Evolutionary conservation across 2,797 vertebrate genomes (phyloP).

Genomic region (Emys orbicularis): DNA sequence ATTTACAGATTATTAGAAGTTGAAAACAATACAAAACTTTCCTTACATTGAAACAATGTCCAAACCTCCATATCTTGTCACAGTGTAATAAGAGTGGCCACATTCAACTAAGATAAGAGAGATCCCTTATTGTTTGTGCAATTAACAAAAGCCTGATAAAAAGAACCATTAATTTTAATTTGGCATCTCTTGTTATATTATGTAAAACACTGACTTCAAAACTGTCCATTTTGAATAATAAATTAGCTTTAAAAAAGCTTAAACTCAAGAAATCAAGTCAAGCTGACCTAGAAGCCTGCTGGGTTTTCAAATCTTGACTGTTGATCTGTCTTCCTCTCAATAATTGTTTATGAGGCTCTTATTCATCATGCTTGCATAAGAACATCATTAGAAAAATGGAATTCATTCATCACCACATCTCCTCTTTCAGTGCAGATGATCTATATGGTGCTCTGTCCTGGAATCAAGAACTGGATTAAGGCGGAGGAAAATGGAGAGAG

Average conservation of each 20-base stretch:
- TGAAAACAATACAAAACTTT: not conserved
- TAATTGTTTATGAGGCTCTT: constrained; percentile 51
- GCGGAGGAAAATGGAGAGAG: not conserved
- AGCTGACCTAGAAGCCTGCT: not conserved
- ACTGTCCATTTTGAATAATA: not conserved
- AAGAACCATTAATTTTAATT: not conserved
- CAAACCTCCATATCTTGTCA: fast-evolving
- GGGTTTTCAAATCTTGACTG: not conserved
- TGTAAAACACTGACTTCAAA: not conserved
- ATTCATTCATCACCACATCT: constrained; percentile 30
- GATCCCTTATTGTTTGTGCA: not conserved
- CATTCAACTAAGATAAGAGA: not conserved
- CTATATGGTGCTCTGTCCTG: constrained; percentile 15
- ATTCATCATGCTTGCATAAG: constrained; percentile 25
- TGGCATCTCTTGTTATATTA: not conserved
- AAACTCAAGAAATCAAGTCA: not conserved
- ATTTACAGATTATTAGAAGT: not conserved
- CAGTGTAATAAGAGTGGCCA: not conserved
- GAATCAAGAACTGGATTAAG: constrained; percentile 12
- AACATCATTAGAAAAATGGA: constrained; percentile 4
- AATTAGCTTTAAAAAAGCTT: not conserved
- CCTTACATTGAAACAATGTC: not conserved
- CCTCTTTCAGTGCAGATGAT: constrained; percentile 16
- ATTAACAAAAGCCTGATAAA: not conserved
- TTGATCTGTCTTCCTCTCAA: constrained; percentile 48